Evolutionary conservation across 2,888 invertebrate genomes (phyloP), one percentile per base, ranked within the genome.

Genomic region (Lutraria lutraria): DNA sequence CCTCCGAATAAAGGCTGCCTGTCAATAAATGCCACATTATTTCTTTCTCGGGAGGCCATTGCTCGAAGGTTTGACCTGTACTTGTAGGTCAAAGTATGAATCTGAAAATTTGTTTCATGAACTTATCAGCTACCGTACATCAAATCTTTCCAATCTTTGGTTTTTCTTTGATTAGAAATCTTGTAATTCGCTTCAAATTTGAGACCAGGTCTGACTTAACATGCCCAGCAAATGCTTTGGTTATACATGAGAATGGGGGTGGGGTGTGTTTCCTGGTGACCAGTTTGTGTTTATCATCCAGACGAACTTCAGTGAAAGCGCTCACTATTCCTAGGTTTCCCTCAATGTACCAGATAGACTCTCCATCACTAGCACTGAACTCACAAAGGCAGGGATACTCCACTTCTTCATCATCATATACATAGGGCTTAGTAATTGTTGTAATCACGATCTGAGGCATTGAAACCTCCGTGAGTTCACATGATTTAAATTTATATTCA

Each of bases 401-500:
- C 31, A 81, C 81, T 52, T 90, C 87, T 29, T 90, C 87, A 56
- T 81, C 80, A 54, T 87, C 82, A 60, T 81, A 86, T 68, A 85
- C 82, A 83, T 83, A 84, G 25, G 88, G 87, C 52, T 85, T 84
- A 15, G 87, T 76, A 34, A 85, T 88, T 21, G 88, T 72, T 12
- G 85, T 15, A 15, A 85, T 81, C 12, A 34, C 72, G 16, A 81
- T 79, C 15, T 82, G 81, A 19, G 83, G 54, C 29, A 83, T 56
- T 21, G 54, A 87, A 43, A 88, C 80, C 8, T 87, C 87, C 0
- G 85, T 85, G 60, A 90, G 56, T 29, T 72, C 68, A 12, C 54
- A 25, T 8, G 91, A 91, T 53, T 88, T 89, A 82, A 83, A 91
- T 53, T 85, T 88, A 82, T 91, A 91, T 72, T 91, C 91, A 85